Base-by-base conservation (phyloP, 2,888 invertebrate genomes). In the Imbricaverruca yamaguchii region DNA sequence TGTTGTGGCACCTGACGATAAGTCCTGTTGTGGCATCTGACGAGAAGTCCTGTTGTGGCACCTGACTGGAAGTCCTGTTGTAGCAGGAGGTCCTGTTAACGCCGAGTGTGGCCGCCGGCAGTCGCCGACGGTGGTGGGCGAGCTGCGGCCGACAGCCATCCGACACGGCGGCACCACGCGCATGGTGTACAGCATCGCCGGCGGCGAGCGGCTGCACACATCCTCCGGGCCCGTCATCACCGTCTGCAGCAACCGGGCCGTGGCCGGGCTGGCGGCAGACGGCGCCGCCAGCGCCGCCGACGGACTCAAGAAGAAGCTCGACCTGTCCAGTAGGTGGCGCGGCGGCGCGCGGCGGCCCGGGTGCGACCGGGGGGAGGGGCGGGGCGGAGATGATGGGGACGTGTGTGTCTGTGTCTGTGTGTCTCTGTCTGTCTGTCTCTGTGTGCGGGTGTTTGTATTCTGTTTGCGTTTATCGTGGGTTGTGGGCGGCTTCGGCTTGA, bases 111-210 rank as follows among this genome's bases (percentile, higher is more conserved):
- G 39, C 13, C 15, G 10, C 13, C 39, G 69, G 18, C 53, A 74
- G 74, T 39, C 74, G 15, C 74, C 74, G 39, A 74, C 74, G 39
- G 53, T 74, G 53, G 74, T 74, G 53, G 74, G 74, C 18, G 74
- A 74, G 74, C 74, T 74, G 53, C 74, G 74, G 18, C 74, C 74
- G 53, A 74, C 74, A 18, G 74, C 74, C 8, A 10, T 74, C 18
- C 74, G 74, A 18, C 39, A 74, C 53, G 74, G 74, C 74, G 74
- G 74, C 74, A 74, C 74, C 53, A 74, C 74, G 15, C 74, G 74
- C 74, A 74, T 74, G 74, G 74, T 74, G 74, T 74, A 74, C 74
- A 74, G 74, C 53, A 74, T 74, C 21, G 74, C 74, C 53, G 74
- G 74, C 53, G 74, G 74, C 39, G 74, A 74, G 53, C 39, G 74